Percentiles rank a stretch among this genome's conserved stretches.
These are phyloP conservation scores for Galbula dea DNA, from an alignment of 2,113 vertebrate genomes.

Conservation along the genomic window DNA sequence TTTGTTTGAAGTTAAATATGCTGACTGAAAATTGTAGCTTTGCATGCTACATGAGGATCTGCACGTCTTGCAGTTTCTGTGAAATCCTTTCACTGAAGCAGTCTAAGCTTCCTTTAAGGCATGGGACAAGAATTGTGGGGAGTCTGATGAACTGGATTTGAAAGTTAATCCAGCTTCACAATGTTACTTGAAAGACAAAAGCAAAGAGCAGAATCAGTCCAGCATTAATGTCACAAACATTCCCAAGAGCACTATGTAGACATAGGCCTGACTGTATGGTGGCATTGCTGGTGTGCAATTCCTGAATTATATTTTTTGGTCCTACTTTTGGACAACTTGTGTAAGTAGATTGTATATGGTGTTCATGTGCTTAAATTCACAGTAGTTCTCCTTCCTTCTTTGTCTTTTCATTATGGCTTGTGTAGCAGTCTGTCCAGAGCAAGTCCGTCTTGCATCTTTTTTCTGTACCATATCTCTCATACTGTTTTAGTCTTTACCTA, in stretches of 20 bases:
- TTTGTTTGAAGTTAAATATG: neutral
- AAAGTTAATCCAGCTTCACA: neutral
- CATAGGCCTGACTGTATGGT: neutral
- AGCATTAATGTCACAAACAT: neutral
- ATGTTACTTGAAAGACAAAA: neutral
- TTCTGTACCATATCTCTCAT: neutral
- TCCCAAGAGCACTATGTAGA: neutral
- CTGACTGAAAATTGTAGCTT: neutral
- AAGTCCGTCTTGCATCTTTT: neutral
- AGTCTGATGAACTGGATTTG: neutral
- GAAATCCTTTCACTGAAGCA: neutral
- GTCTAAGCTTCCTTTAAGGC: neutral
- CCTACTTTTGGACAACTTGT: neutral
- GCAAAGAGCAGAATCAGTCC: neutral
- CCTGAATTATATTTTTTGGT: neutral
- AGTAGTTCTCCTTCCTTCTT: neutral
- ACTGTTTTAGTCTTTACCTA: neutral
- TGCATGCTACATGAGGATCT: neutral
- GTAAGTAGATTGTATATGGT: neutral
- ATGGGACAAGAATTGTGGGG: neutral
- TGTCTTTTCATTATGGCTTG: neutral
- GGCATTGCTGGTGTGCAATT: neutral
- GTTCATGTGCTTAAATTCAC: neutral
- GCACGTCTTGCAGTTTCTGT: neutral
- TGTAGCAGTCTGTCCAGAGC: neutral